These are phyloP conservation scores for Brachyptera putata DNA, from an alignment of 2,888 invertebrate genomes.

Conservation along the genomic window DNA sequence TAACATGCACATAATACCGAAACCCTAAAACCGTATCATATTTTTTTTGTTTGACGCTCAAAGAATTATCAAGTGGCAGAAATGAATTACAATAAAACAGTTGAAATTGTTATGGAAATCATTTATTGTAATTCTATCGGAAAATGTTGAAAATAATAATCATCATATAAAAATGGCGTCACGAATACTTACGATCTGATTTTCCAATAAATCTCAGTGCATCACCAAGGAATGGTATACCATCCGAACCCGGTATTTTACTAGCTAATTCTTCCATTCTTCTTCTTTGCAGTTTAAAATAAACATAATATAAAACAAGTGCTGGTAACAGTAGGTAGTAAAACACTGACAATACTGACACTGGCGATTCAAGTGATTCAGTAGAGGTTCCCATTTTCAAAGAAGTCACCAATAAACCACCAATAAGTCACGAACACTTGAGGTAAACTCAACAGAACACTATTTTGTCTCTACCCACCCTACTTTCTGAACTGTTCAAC, in stretches of 20 bases:
- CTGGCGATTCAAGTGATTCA: not conserved
- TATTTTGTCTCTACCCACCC: no score
- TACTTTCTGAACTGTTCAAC: no score
- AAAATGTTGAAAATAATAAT: not conserved
- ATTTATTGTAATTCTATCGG: not conserved
- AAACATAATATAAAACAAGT: slow-evolving; percentile 64
- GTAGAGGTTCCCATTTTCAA: not conserved
- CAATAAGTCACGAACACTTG: no score
- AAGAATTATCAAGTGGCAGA: no score
- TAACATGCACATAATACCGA: no score
- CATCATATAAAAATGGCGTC: not conserved
- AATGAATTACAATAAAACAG: no score
- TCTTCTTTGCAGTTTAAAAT: slow-evolving; percentile 69
- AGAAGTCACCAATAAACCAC: no score
- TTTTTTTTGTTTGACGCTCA: no score
- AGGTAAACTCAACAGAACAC: no score
- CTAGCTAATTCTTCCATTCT: slow-evolving; percentile 66
- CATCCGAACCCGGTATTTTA: slow-evolving; percentile 67
- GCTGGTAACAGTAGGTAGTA: slow-evolving; percentile 67
- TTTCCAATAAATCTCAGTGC: slow-evolving; percentile 54
- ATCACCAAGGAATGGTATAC: slow-evolving; percentile 69
- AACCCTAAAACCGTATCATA: no score
- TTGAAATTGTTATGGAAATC: not conserved
- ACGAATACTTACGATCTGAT: slow-evolving; percentile 12
- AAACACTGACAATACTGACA: slow-evolving; percentile 61